Percentiles rank a stretch among this genome's conserved stretches.
These are phyloP conservation scores for Spodoptera litura DNA, from an alignment of 1,140 invertebrate species.

Conservation along the genomic window DNA sequence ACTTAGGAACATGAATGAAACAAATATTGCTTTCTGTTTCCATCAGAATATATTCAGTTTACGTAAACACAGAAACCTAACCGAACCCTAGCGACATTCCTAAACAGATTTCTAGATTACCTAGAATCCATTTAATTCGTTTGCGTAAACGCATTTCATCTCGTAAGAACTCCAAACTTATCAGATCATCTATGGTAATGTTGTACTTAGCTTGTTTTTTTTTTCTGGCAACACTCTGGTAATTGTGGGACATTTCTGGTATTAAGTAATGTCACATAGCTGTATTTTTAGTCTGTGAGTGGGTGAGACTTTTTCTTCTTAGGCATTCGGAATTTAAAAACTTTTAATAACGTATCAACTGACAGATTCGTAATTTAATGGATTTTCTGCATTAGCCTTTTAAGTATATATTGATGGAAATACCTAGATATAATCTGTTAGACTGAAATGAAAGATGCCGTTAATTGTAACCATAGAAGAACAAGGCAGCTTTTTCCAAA, in stretches of 20 bases:
- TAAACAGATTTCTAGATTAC: slow-evolving; percentile 32
- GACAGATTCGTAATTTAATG: too few species aligned
- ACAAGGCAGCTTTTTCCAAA: not conserved
- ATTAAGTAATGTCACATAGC: too few species aligned
- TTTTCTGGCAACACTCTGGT: not conserved
- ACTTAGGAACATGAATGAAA: too few species aligned
- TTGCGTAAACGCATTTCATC: slow-evolving; percentile 30
- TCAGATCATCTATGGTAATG: slow-evolving; percentile 25
- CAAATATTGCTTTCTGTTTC: not conserved
- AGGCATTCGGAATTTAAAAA: not conserved
- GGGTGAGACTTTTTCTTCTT: not conserved
- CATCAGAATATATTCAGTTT: slow-evolving; percentile 8
- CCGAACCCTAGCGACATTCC: slow-evolving; percentile 22
- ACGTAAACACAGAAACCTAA: slow-evolving; percentile 7
- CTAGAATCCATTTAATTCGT: slow-evolving; percentile 18
- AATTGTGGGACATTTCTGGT: not conserved
- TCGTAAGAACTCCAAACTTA: slow-evolving; percentile 9
- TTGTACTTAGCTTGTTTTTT: not conserved
- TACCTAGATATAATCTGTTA: not conserved
- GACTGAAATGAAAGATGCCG: not conserved
- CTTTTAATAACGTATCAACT: too few species aligned
- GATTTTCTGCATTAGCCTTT: too few species aligned
- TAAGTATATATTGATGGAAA: too few species aligned
- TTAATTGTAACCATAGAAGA: not conserved
- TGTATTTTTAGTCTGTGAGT: not conserved